Evolutionary conservation across 2,888 invertebrate genomes (phyloP).

Genomic region (Parnassius smintheus): DNA sequence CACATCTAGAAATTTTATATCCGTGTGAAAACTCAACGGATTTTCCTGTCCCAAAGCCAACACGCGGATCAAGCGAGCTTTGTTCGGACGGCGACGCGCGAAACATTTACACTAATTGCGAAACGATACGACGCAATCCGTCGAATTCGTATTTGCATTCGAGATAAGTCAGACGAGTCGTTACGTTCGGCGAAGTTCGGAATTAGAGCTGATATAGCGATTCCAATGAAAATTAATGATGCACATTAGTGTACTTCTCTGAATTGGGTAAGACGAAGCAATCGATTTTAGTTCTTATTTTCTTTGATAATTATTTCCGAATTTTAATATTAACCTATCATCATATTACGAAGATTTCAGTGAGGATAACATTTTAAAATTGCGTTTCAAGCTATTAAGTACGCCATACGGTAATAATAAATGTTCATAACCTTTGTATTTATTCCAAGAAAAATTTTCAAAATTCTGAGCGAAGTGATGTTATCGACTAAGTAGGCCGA

Average conservation of each 20-base stretch:
- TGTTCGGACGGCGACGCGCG: constrained; percentile 56
- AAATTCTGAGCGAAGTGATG: no score
- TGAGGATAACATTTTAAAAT: no score
- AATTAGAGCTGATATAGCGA: constrained; percentile 25
- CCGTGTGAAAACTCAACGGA: constrained; percentile 47
- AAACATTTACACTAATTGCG: constrained; percentile 72
- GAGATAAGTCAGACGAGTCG: constrained; percentile 34
- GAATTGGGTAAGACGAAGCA: neutral
- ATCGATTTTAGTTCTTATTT: neutral
- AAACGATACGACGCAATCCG: constrained; percentile 55
- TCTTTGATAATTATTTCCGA: neutral
- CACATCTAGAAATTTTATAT: constrained; percentile 28
- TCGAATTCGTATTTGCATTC: constrained; percentile 44
- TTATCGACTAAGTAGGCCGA: no score
- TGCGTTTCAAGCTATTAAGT: no score
- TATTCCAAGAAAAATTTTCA: no score
- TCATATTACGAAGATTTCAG: no score
- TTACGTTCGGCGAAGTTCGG: constrained; percentile 30
- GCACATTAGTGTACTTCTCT: constrained; percentile 2
- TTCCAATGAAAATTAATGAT: constrained; percentile 20
- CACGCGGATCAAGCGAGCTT: constrained; percentile 70
- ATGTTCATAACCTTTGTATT: no score
- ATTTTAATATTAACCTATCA: neutral
- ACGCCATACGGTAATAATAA: no score
- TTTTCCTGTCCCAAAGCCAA: constrained; percentile 69